Evolutionary conservation across 2,888 invertebrate species (phyloP).

Genomic region (Hypomecis punctinalis): DNA sequence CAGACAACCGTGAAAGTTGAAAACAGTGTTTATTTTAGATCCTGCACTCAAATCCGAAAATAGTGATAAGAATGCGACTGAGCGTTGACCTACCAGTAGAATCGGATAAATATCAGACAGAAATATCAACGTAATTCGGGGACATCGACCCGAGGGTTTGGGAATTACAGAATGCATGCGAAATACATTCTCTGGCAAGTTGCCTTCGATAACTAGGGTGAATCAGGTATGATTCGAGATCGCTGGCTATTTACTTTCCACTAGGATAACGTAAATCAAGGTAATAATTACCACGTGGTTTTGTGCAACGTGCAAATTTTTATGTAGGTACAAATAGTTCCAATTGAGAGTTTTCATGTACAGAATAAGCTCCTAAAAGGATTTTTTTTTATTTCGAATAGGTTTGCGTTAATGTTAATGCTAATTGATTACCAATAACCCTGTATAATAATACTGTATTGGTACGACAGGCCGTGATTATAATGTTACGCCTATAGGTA

Average conservation of each 20-base stretch:
- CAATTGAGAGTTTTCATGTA: no score
- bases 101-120: slow-evolving; percentile 36
- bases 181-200: slow-evolving; percentile 54
- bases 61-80: slow-evolving; percentile 33
- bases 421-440: no score
- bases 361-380: no score
- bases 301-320: no score
- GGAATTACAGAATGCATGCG: slow-evolving; percentile 47
- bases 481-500: no score
- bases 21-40: slow-evolving; percentile 10
- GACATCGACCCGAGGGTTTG: slow-evolving; percentile 47
- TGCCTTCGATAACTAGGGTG: slow-evolving; percentile 55
- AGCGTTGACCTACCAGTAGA: slow-evolving; percentile 32
- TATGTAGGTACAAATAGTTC: no score
- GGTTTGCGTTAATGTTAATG: no score
- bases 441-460: no score
- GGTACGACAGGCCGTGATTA: no score
- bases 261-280: no score
- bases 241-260: slow-evolving; percentile 25
- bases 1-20: neutral
- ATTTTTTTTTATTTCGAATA: no score
- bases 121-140: slow-evolving; percentile 47
- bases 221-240: slow-evolving; percentile 48
- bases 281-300: no score
- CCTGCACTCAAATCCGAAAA: slow-evolving; percentile 21